A percentile compares a stretch with the other conserved stretches of the same genome.
phyloP scores from a whole-genome alignment of 2,113 vertebrate genomes.

The Poeciliopsis occidentalis region DNA sequence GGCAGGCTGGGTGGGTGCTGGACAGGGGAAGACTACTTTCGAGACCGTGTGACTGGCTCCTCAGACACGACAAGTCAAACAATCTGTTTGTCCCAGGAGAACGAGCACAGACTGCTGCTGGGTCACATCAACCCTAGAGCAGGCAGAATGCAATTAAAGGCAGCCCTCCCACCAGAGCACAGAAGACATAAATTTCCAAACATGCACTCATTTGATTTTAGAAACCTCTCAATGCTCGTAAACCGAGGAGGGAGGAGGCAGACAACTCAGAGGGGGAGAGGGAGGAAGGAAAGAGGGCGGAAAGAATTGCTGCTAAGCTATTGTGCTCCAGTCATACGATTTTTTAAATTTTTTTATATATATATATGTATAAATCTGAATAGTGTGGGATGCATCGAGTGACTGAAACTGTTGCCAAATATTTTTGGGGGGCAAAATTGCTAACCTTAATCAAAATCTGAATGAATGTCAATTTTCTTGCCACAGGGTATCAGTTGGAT shows the following conservation, averaged over 20 bases:
- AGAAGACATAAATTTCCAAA: slow-evolving; percentile 68
- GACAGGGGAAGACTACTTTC: slow-evolving; percentile 29
- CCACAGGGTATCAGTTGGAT: not conserved
- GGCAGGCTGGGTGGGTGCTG: slow-evolving; percentile 20
- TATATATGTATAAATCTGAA: not conserved
- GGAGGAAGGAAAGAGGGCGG: slow-evolving; percentile 6
- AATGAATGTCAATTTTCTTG: not conserved
- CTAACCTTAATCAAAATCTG: not conserved
- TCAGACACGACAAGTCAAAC: slow-evolving; percentile 65
- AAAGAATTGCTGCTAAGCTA: slow-evolving; percentile 20
- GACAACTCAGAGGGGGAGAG: slow-evolving; percentile 20
- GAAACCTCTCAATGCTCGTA: slow-evolving; percentile 47
- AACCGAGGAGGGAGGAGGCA: slow-evolving; percentile 27
- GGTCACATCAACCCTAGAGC: slow-evolving; percentile 79
- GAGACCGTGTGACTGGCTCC: slow-evolving; percentile 40
- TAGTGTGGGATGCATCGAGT: not conserved
- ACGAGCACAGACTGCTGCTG: slow-evolving; percentile 50
- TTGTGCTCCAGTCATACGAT: not conserved
- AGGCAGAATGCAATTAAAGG: slow-evolving; percentile 69
- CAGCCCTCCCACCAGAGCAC: slow-evolving; percentile 58
- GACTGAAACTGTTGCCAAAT: not conserved
- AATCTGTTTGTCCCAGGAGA: slow-evolving; percentile 69
- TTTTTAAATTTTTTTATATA: too few species aligned
- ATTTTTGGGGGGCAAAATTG: not conserved
- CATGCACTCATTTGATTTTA: slow-evolving; percentile 54